A percentile compares a stretch with the other conserved stretches of the same genome.
Conservation (phyloP, 2,888 invertebrate genomes). For the Entomobrya proxima region DNA sequence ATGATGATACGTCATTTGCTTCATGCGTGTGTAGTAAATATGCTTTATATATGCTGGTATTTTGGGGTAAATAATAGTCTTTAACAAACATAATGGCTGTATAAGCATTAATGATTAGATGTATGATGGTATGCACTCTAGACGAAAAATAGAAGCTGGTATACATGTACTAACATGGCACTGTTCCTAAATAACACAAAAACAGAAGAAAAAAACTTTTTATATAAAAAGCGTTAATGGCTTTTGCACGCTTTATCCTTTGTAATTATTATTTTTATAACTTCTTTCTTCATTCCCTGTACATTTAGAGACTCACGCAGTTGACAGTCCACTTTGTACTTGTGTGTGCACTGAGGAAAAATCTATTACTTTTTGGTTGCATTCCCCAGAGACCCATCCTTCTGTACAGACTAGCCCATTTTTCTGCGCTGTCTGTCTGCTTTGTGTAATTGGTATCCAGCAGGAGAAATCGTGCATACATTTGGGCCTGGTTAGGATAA, state of each 20-base stretch:
- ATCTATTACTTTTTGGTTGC: not conserved
- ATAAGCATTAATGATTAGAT: conserved; percentile 2
- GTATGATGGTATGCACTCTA: not conserved
- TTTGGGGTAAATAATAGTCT: conserved; percentile 10
- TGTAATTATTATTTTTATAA: conserved; percentile 39
- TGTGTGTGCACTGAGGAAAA: not conserved
- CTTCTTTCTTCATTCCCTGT: conserved; percentile 7
- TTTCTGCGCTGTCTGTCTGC: not conserved
- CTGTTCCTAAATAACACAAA: not conserved
- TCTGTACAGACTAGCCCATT: conserved; percentile 1
- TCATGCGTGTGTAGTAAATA: not conserved
- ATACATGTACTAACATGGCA: not conserved
- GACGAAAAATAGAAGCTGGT: not conserved
- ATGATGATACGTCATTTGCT: conserved; percentile 1
- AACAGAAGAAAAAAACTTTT: not conserved
- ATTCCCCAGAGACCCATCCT: conserved; percentile 9
- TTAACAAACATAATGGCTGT: conserved; percentile 1
- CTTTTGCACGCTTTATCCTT: conserved; percentile 33
- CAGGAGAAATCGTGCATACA: not conserved
- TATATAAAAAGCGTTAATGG: conserved; percentile 17
- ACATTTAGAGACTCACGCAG: no score
- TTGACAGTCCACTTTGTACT: no score
- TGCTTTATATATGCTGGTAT: not conserved
- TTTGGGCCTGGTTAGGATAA: conserved; percentile 29
- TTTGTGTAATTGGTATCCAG: not conserved